Evolutionary conservation across 2,888 invertebrate genomes (phyloP), one percentile per base, ranked within the genome.

Genomic region (Atrina japonica): DNA sequence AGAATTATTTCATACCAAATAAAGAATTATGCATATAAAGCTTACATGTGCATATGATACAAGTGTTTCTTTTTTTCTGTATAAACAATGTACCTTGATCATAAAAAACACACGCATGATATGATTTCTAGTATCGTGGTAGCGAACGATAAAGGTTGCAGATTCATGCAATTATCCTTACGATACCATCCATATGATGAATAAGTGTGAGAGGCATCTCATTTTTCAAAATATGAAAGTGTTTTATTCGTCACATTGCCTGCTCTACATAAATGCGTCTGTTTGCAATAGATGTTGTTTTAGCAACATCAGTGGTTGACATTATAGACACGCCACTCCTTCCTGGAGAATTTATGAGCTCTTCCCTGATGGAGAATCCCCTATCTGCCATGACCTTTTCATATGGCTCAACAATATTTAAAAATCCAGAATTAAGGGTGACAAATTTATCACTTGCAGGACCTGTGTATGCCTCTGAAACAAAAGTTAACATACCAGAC

Each of bases 361-460:
- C 68, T 18, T 74, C 73, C 25, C 50, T 16, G 18, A 76, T 53
- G 25, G 23, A 53, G 14, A 74, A 76, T 14, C 74, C 71, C 21
- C 72, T 40, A 41, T 77, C 70, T 16, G 74, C 76, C 66, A 74
- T 66, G 3, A 74, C 60, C 29, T 68, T 55, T 47, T 74, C 74
- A 55, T 64, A 59, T 3, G 68, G 69, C 11, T 67, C 47, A 16
- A 75, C 9, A 14, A 63, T 55, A 25, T 72, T 49, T 6, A 75
- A 35, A 41, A 77, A 69, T 1, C 61, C 66, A 60, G 61, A 66
- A 60, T 63, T n/a, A n/a, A n/a, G n/a, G n/a, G n/a, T n/a, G n/a
- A n/a, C n/a, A n/a, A n/a, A n/a, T n/a, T n/a, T n/a, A n/a, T n/a
- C n/a, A n/a, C n/a, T 59, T 9, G 77, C 63, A 1, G 66, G 53